Evolutionary conservation across 2,113 vertebrate genomes (phyloP), one percentile per base, ranked within the genome.

Genomic region (Hirundichthys speculiger): DNA sequence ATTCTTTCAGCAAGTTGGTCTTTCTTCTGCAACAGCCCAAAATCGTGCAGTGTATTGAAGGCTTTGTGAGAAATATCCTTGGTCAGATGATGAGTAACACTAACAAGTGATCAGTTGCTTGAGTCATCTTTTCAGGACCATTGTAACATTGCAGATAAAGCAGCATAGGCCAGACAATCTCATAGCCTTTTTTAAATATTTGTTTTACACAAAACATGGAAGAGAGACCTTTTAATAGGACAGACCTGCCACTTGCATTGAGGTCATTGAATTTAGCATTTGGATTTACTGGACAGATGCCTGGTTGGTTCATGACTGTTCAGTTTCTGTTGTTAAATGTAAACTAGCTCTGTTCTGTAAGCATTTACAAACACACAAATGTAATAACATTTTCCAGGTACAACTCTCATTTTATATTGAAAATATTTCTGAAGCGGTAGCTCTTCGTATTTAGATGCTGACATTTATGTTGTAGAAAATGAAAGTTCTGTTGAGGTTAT

Each of bases 41-140:
- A n/a, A n/a, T n/a, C n/a, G n/a, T n/a, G n/a, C n/a, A n/a, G n/a
- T n/a, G n/a, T n/a, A n/a, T n/a, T n/a, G n/a, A n/a, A n/a, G n/a
- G n/a, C n/a, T n/a, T n/a, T n/a, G n/a, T n/a, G n/a, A 73, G 78
- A 63, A 51, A 63, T 90, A 86, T 91, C 93, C 92, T 93, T 92
- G 90, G 92, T 93, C 93, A 92, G 87, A 90, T 91, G 92, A 93
- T 90, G 71, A 92, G 91, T 92, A 91, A 95, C 93, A 91, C 82
- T 91, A 82, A 93, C 2, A 19, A 45, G 18, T 16, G 15, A 92
- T 91, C 84, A 78, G 88, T 88, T 83, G 74, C 64, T 66, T 12
- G 58, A 25, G 88, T 77, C 68, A 79, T 84, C 83, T 62, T 67
- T 73, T 67, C 68, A 48, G 80, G 81, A 86, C 79, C 85, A 90